Evolutionary conservation across 2,113 vertebrate genomes (phyloP), one percentile per base, ranked within the genome.

Genomic region (Lagopus leucura): DNA sequence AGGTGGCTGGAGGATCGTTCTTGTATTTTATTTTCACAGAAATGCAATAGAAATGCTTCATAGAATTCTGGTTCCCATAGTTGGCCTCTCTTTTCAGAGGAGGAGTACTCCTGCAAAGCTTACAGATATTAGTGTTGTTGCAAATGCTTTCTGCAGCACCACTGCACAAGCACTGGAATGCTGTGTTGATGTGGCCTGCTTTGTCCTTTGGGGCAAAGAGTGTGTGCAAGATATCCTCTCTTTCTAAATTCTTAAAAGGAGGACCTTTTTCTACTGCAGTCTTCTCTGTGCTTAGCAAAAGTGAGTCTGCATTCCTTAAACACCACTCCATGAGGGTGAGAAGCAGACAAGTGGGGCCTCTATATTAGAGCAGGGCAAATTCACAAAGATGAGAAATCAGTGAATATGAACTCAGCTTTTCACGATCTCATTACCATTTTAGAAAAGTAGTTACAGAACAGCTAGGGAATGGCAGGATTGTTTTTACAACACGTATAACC

Each of bases 401-500:
- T 63, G 88, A 84, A 82, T 86, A 84, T 90, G 19, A 81, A 28
- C 67, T 91, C 57, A 66, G 36, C 65, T 88, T 87, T 90, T 48
- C 14, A 19, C 87, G 34, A 86, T 61, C 14, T 40, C 32, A 19
- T 61, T 61, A 40, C 27, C 14, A 63, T 82, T 71, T 77, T 52
- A 55, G 65, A 60, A 69, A 84, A 89, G 28, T 11, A 1, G 6
- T 89, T 90, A 47, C n/a, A 40, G 30, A 34, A 67, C 15, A 67
- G 30, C 40, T 83, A 47, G 55, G 22, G 43, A 87, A 58, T 11
- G 18, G 15, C 15, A 66, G 69, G 34, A 34, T 60, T 72, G 28
- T 86, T 76, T 78, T 24, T 66, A 30, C 28, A 12, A 76, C 15
- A 77, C 6, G 50, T 78, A 60, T n/a, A 81, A 40, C 22, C 36